Conservation (phyloP, 1,140 invertebrate genomes). For the Bradysia coprophila region DNA sequence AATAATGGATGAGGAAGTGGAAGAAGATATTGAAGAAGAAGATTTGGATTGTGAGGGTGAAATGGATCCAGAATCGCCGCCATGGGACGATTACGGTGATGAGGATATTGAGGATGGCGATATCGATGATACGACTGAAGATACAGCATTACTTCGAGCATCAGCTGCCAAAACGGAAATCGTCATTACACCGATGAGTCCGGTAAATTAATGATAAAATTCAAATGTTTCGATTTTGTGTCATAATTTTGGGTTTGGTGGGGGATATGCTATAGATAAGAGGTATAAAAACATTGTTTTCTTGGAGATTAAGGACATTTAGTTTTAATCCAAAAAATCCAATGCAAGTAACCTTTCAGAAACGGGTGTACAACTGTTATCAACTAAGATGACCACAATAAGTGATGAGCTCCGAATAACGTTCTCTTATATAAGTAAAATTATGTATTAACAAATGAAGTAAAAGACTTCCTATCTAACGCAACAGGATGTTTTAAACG, state of each 20-base stretch:
- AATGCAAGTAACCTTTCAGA: not conserved
- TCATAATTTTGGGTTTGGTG: not conserved
- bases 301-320: not conserved
- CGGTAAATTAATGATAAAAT: slow-evolving; percentile 11
- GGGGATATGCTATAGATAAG: not conserved
- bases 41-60: slow-evolving; percentile 24
- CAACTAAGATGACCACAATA: too few relatives aligned
- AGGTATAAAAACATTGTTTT: not conserved
- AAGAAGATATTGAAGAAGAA: slow-evolving; percentile 24
- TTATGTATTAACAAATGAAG: too few relatives aligned
- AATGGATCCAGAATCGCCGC: slow-evolving; percentile 20
- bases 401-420: too few relatives aligned
- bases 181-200: slow-evolving; percentile 26
- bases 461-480: too few relatives aligned
- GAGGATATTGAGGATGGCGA: slow-evolving; percentile 27
- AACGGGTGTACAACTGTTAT: not conserved
- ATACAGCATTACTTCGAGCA: slow-evolving; percentile 30
- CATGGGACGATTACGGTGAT: slow-evolving; percentile 23
- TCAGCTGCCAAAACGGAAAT: slow-evolving; percentile 24
- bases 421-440: too few relatives aligned
- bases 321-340: not conserved
- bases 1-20: slow-evolving; percentile 30
- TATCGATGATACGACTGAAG: slow-evolving; percentile 28
- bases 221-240: not conserved
- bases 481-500: too few relatives aligned